Conservation (phyloP, 2,113 vertebrate genomes). For the Mus musculus region GRCm39 chr5:77151501-77152000, state of each 20-base stretch:
- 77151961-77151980: neutral
- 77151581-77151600: slow-evolving; percentile 37
- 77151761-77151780: neutral
- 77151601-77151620: neutral
- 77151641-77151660: neutral
- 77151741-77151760: slow-evolving; percentile 1
- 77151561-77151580: neutral
- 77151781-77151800: neutral
- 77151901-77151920: neutral
- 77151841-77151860: neutral
- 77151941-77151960: neutral
- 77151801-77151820: neutral
- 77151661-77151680: neutral
- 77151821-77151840: slow-evolving; percentile 32
- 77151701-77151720: slow-evolving; percentile 31
- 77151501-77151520: neutral
- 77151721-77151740: neutral
- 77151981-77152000: neutral
- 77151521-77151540: neutral
- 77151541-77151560: neutral
- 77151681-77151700: neutral
- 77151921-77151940: neutral
- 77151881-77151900: neutral
- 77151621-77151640: neutral
- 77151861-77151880: neutral